A percentile compares a stretch with the other conserved stretches of the same genome.
phyloP scores from a whole-genome alignment of 2,888 invertebrate genomes.

The Yponomeuta plumbellus region DNA sequence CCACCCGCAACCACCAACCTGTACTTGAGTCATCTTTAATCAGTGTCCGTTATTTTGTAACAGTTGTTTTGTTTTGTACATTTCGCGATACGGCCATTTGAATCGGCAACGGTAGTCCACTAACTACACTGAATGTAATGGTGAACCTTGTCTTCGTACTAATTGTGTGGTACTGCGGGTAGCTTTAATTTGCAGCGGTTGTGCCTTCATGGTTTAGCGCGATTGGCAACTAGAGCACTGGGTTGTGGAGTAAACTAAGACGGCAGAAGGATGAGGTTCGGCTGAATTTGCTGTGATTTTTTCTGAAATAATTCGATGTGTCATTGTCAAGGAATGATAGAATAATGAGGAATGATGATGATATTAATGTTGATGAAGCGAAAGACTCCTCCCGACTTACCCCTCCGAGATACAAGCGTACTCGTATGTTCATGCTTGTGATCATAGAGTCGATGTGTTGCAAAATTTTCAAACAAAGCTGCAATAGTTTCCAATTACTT shows the following conservation, averaged over 20 bases:
- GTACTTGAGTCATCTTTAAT: background rate
- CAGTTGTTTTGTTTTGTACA: conserved; percentile 40
- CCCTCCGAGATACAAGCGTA: too few relatives aligned
- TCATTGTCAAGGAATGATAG: too few relatives aligned
- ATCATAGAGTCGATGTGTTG: too few relatives aligned
- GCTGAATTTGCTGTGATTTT: background rate
- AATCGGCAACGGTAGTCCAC: conserved; percentile 10
- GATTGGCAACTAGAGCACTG: conserved; percentile 11
- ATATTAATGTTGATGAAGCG: too few relatives aligned
- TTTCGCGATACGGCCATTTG: conserved; percentile 37
- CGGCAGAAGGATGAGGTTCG: background rate
- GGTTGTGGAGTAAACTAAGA: conserved; percentile 1
- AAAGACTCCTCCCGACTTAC: too few relatives aligned
- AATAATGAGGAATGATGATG: too few relatives aligned
- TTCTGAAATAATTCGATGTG: background rate
- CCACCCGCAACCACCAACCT: background rate
- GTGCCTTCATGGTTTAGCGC: conserved; percentile 7
- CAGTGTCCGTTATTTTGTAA: conserved; percentile 27
- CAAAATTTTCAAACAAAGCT: too few relatives aligned
- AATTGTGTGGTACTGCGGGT: background rate
- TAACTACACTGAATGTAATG: background rate
- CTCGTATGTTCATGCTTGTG: too few relatives aligned
- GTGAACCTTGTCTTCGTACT: background rate
- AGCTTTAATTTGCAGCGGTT: background rate
- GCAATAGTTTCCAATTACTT: too few relatives aligned